Percentiles rank a stretch among this genome's conserved stretches.
phyloP scores from a whole-genome alignment of 2,113 vertebrate species.

The Tragulus kanchil region DNA sequence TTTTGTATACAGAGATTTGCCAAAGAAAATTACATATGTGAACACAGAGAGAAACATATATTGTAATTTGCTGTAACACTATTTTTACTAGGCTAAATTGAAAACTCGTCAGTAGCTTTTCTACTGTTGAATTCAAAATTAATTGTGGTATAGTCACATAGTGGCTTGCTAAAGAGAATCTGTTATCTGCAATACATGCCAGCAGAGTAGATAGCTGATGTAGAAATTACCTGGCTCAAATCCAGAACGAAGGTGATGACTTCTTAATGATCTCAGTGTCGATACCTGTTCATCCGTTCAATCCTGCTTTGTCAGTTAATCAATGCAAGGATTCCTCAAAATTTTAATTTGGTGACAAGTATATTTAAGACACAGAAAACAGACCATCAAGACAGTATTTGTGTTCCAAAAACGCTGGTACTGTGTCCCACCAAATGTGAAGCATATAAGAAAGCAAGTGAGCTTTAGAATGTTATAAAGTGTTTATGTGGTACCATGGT shows the following conservation, averaged over 20 bases:
- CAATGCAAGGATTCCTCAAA: background rate
- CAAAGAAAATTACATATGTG: background rate
- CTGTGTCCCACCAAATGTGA: background rate
- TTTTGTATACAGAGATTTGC: background rate
- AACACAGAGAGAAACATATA: background rate
- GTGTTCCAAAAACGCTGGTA: background rate
- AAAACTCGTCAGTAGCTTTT: background rate
- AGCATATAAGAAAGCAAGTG: background rate
- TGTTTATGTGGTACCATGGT: background rate
- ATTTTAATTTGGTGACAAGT: background rate
- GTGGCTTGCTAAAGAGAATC: background rate
- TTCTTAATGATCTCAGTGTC: too few relatives aligned
- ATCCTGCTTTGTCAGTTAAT: too few relatives aligned
- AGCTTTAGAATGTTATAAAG: background rate
- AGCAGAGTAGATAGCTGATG: too few relatives aligned
- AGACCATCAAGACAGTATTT: background rate
- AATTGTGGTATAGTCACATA: background rate
- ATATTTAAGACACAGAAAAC: background rate
- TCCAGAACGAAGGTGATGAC: too few relatives aligned
- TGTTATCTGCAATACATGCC: background rate
- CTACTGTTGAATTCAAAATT: background rate
- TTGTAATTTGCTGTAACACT: background rate
- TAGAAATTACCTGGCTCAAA: too few relatives aligned
- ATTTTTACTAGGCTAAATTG: background rate
- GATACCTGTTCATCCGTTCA: too few relatives aligned